Conservation (phyloP, 2,797 vertebrate species). For the Danio jaintianensis region DNA sequence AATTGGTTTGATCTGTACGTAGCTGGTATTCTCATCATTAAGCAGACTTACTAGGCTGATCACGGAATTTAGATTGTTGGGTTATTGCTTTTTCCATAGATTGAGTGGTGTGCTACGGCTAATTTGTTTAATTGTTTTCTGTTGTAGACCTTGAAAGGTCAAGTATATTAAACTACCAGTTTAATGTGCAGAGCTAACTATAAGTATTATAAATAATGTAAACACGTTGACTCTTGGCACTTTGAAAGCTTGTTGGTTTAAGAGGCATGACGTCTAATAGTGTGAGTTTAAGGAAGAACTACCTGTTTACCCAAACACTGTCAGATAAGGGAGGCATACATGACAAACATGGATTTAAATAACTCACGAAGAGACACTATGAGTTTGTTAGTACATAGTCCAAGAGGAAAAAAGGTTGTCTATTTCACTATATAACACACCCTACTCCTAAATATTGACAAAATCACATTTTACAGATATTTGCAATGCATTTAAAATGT, state of each 20-base stretch:
- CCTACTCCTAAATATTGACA: neutral
- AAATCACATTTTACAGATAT: neutral
- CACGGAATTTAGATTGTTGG: neutral
- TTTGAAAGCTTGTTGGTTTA: neutral
- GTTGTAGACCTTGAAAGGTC: neutral
- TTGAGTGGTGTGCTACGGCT: neutral
- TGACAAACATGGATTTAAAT: too few species aligned
- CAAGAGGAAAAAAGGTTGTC: too few species aligned
- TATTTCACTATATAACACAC: too few species aligned
- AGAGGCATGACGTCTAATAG: neutral
- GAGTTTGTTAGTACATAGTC: too few species aligned
- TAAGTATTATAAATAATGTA: neutral
- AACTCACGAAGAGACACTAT: neutral
- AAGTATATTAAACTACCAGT: neutral
- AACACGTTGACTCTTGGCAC: neutral
- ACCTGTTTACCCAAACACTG: neutral
- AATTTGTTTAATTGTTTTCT: neutral
- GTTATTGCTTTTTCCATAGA: neutral
- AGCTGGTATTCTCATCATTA: conserved; percentile 10
- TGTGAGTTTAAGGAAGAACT: too few species aligned
- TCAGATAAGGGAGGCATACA: neutral
- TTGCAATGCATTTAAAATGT: too few species aligned
- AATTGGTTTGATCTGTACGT: conserved; percentile 9
- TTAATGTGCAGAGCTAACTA: neutral
- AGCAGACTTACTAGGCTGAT: neutral